Percentiles rank a stretch among this genome's conserved stretches.
Evolutionary conservation across 2,797 vertebrate species (phyloP).

Genomic region (Steatocranus sp.): DNA sequence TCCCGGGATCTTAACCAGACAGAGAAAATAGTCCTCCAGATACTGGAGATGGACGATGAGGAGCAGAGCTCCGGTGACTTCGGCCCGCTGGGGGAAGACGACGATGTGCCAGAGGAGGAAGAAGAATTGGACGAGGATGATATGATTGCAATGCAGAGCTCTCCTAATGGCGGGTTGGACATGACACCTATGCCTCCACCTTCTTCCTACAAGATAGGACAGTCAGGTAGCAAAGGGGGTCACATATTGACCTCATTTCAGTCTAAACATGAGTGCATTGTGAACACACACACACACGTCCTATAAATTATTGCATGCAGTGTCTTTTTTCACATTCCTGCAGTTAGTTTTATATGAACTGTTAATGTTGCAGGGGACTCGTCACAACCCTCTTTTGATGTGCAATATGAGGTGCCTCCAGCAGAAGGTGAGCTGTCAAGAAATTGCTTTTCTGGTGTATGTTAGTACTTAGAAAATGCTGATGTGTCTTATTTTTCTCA

Average conservation of each 20-base stretch:
- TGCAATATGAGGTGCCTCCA: constrained; percentile 54
- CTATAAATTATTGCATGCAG: not conserved
- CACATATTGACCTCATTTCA: not conserved
- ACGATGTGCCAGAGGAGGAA: constrained; percentile 66
- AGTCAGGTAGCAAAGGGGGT: constrained; percentile 11
- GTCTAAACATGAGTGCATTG: not conserved
- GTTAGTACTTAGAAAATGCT: not conserved
- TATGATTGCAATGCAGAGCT: constrained; percentile 66
- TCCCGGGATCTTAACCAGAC: constrained; percentile 72
- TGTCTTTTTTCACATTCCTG: not conserved
- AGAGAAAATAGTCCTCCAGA: constrained; percentile 76
- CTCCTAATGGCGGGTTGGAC: constrained; percentile 65
- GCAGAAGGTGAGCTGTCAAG: constrained; percentile 51
- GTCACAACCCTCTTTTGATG: constrained; percentile 50
- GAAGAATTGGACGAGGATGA: constrained; percentile 71
- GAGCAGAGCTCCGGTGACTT: constrained; percentile 43
- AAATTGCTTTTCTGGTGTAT: not conserved
- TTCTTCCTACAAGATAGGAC: constrained; percentile 23
- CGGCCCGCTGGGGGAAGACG: constrained; percentile 64
- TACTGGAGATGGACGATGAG: constrained; percentile 72
- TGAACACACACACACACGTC: rapidly evolving
- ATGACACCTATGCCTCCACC: constrained; percentile 40
- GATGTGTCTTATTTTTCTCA: not conserved
- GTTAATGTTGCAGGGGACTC: constrained; percentile 54
- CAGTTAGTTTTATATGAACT: not conserved